Percentiles rank a stretch among this genome's conserved stretches.
These are phyloP conservation scores for Aporophyla nigra DNA, from an alignment of 2,888 invertebrate species.

Conservation along the genomic window DNA sequence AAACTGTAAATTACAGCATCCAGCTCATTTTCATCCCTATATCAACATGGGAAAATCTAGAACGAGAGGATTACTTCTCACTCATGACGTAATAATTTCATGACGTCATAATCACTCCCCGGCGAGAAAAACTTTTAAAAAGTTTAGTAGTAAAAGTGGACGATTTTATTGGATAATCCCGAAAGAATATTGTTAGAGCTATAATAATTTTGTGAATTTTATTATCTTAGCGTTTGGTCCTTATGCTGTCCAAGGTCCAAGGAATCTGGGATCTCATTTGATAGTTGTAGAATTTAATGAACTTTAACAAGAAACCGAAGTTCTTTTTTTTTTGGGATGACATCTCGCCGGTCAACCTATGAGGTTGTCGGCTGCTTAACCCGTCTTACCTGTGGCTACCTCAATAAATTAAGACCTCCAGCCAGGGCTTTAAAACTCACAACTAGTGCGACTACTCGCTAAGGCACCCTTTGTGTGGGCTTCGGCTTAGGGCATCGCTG, in stretches of 20 bases:
- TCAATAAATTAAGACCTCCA: too few species aligned
- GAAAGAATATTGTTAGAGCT: slow-evolving; percentile 48
- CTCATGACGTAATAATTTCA: slow-evolving; percentile 26
- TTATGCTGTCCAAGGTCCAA: slow-evolving; percentile 6
- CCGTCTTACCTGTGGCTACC: too few species aligned
- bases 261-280: neutral
- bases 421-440: too few species aligned
- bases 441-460: too few species aligned
- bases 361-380: too few species aligned
- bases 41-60: slow-evolving; percentile 31
- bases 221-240: slow-evolving; percentile 1
- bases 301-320: neutral
- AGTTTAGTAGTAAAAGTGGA: slow-evolving; percentile 54
- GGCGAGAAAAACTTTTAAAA: slow-evolving; percentile 51
- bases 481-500: too few species aligned
- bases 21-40: slow-evolving; percentile 11
- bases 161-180: slow-evolving; percentile 57
- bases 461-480: too few species aligned
- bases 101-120: slow-evolving; percentile 54
- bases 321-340: neutral
- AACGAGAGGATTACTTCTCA: slow-evolving; percentile 39
- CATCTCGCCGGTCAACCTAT: too few species aligned
- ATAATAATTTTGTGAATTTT: slow-evolving; percentile 48
- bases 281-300: neutral
- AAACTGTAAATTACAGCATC: neutral